Percentiles rank a stretch among this genome's conserved stretches.
These are phyloP conservation scores for Atrichornis clamosus DNA, from an alignment of 2,113 vertebrate genomes.

Conservation along the genomic window DNA sequence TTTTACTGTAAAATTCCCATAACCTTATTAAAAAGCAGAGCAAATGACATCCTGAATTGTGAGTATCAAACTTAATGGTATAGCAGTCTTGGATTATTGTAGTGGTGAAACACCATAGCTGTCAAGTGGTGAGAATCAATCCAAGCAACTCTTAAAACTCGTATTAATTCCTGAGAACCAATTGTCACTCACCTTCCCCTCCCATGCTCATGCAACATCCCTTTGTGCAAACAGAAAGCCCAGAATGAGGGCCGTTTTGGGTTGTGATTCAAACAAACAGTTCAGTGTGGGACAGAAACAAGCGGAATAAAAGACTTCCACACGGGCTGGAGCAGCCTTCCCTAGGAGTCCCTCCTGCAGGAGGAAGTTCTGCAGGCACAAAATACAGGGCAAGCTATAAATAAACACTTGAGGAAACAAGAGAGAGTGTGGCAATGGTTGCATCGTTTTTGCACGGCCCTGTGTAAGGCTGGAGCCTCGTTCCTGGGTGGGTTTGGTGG, in stretches of 20 bases:
- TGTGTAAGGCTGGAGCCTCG: rapidly evolving
- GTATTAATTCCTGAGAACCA: neutral
- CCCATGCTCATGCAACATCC: neutral
- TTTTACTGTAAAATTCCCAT: neutral
- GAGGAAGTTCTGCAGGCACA: neutral
- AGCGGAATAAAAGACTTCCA: neutral
- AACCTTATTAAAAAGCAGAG: neutral
- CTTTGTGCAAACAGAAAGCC: neutral
- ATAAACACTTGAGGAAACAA: neutral
- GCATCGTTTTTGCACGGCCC: neutral
- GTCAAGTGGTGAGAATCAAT: neutral
- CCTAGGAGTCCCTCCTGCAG: neutral
- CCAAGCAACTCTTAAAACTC: neutral
- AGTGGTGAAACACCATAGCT: neutral
- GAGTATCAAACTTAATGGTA: neutral
- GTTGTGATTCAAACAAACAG: neutral
- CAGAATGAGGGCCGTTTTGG: neutral
- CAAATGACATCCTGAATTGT: neutral
- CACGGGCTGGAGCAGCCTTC: neutral
- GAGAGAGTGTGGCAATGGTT: neutral
- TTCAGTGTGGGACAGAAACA: neutral
- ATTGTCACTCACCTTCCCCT: neutral
- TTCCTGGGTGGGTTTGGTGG: neutral
- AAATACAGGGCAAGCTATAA: neutral
- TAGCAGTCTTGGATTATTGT: neutral